A percentile compares a stretch with the other conserved stretches of the same genome.
These are phyloP conservation scores for Portevinia maculata DNA, from an alignment of 2,888 invertebrate genomes.

Conservation along the genomic window DNA sequence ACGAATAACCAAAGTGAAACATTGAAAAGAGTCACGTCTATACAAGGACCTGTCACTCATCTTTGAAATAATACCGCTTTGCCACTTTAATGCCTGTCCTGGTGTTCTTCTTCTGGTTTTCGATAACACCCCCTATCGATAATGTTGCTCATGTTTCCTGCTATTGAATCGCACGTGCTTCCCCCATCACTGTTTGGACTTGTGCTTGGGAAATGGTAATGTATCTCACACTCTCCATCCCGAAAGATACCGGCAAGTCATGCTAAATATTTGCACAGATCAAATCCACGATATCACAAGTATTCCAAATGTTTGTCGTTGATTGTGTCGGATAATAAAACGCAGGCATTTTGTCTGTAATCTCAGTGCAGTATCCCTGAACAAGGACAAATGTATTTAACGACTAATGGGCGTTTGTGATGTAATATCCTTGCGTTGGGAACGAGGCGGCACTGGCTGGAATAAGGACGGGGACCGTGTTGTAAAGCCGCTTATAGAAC, in stretches of 20 bases:
- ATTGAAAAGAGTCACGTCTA: slow-evolving; percentile 62
- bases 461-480: slow-evolving; percentile 2
- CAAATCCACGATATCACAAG: slow-evolving; percentile 63
- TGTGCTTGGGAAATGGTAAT: slow-evolving; percentile 15
- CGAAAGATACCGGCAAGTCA: slow-evolving; percentile 55
- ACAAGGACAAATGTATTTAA: slow-evolving; percentile 70
- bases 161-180: slow-evolving; percentile 64
- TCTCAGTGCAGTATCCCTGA: slow-evolving; percentile 29
- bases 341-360: slow-evolving; percentile 53
- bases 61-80: slow-evolving; percentile 48
- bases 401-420: slow-evolving; percentile 63
- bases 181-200: slow-evolving; percentile 24
- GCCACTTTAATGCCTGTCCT: slow-evolving; percentile 44
- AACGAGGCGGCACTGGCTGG: slow-evolving; percentile 9
- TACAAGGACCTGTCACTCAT: slow-evolving; percentile 61
- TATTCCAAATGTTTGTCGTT: slow-evolving; percentile 47
- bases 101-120: slow-evolving; percentile 18
- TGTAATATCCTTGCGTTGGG: slow-evolving; percentile 40
- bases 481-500: slow-evolving; percentile 54
- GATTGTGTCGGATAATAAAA: slow-evolving; percentile 65
- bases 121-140: slow-evolving; percentile 25
- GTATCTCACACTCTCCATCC: slow-evolving; percentile 39
- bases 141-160: slow-evolving; percentile 56
- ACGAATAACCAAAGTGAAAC: slow-evolving; percentile 51
- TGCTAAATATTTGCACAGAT: slow-evolving; percentile 69